Percentiles rank a stretch among this genome's conserved stretches.
These are phyloP conservation scores for Lycaena phlaeas DNA, from an alignment of 2,888 invertebrate species.

Conservation along the genomic window DNA sequence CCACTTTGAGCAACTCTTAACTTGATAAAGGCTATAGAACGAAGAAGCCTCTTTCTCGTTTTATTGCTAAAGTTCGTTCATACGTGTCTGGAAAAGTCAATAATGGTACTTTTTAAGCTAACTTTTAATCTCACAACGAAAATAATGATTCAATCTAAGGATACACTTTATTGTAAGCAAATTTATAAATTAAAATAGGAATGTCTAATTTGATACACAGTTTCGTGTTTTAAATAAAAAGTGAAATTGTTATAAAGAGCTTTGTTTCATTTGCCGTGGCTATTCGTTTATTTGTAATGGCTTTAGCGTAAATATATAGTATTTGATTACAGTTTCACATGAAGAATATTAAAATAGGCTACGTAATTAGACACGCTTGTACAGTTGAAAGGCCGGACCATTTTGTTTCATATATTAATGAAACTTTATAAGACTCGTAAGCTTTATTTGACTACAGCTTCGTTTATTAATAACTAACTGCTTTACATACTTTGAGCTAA, in stretches of 20 bases:
- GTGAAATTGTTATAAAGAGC: too few relatives aligned
- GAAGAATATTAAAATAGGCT: background rate
- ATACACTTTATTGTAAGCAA: too few relatives aligned
- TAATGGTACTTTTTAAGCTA: conserved; percentile 28
- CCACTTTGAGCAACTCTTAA: conserved; percentile 58
- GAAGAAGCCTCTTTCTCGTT: conserved; percentile 50
- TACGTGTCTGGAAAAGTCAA: conserved; percentile 51
- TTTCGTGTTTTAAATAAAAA: too few relatives aligned
- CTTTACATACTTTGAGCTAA: conserved; percentile 1
- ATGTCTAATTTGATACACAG: too few relatives aligned
- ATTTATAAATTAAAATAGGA: too few relatives aligned
- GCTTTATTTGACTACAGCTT: background rate
- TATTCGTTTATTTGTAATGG: too few relatives aligned
- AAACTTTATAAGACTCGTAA: background rate
- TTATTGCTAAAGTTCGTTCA: conserved; percentile 64
- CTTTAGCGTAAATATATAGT: too few relatives aligned
- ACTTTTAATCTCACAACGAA: conserved; percentile 20
- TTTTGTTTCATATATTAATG: conserved; percentile 2
- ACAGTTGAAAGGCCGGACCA: background rate
- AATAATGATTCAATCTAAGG: background rate
- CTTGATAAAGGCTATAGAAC: conserved; percentile 53
- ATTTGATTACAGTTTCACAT: too few relatives aligned
- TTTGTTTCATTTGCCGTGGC: too few relatives aligned
- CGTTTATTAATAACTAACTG: conserved; percentile 5
- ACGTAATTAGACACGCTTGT: background rate